Conservation (phyloP, 2,797 vertebrate genomes). For the Pseudochromis fuscus region DNA sequence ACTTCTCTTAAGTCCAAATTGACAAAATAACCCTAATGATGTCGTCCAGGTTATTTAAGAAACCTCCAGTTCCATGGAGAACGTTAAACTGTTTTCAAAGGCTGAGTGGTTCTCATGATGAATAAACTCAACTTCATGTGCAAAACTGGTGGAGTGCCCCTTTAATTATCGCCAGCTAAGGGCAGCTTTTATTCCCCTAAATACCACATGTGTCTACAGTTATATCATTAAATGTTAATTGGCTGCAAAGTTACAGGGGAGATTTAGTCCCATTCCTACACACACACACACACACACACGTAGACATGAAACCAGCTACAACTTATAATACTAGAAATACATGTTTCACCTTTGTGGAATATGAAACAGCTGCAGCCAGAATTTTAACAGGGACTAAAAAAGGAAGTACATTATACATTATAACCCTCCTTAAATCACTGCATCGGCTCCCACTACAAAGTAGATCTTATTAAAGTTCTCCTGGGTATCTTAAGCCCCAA, state of each 20-base stretch:
- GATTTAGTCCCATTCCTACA: slow-evolving; percentile 7
- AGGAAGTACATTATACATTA: background rate
- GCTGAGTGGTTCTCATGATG: background rate
- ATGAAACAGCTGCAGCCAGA: slow-evolving; percentile 4
- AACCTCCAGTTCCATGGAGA: background rate
- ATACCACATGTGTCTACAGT: slow-evolving; percentile 26
- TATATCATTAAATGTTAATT: slow-evolving; percentile 55
- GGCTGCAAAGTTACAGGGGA: slow-evolving; percentile 24
- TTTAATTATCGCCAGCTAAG: slow-evolving; percentile 38
- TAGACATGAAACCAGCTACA: slow-evolving; percentile 10
- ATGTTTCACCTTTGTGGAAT: slow-evolving; percentile 21
- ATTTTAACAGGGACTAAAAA: slow-evolving; percentile 13
- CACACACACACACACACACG: slow-evolving; percentile 1
- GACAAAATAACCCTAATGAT: background rate
- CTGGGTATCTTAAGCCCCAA: background rate
- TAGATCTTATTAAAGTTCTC: background rate
- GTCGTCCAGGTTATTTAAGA: background rate
- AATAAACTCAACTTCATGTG: slow-evolving; percentile 6
- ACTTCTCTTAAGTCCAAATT: background rate
- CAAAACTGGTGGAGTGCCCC: background rate
- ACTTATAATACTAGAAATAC: background rate
- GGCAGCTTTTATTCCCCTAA: slow-evolving; percentile 13
- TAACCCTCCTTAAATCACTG: background rate
- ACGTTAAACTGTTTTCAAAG: background rate
- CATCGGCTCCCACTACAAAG: background rate